A percentile compares a stretch with the other conserved stretches of the same genome.
Evolutionary conservation across 1,140 invertebrate genomes (phyloP).

Genomic region (Hyles vespertilio): DNA sequence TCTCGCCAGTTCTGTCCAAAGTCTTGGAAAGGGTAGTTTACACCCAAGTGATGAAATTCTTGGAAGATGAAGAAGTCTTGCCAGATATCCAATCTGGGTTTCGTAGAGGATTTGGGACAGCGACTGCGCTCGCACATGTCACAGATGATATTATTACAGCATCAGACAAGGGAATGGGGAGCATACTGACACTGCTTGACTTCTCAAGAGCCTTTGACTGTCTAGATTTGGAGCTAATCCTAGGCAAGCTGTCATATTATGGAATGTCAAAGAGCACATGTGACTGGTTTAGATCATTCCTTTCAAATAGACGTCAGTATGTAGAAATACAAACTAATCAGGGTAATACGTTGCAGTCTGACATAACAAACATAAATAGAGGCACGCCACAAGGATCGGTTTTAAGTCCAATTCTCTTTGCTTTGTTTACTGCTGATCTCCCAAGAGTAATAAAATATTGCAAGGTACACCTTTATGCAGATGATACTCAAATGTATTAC

Average conservation of each 20-base stretch:
- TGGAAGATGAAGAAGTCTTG: constrained; percentile 3
- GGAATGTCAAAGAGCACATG: constrained; percentile 4
- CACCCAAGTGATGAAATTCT: constrained; percentile 17
- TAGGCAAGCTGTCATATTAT: constrained; percentile 8
- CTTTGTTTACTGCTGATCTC: constrained; percentile 18
- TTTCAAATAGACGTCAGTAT: constrained; percentile 10
- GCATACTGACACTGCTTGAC: constrained; percentile 17
- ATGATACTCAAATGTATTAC: constrained; percentile 19
- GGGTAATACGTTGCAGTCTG: neutral
- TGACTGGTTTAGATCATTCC: constrained; percentile 14
- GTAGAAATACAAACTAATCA: constrained; percentile 3
- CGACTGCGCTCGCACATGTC: too few relatives aligned
- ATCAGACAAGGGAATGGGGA: neutral
- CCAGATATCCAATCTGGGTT: too few relatives aligned
- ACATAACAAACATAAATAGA: neutral
- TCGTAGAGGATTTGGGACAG: too few relatives aligned
- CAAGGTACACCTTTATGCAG: constrained; percentile 20
- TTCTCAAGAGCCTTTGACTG: constrained; percentile 34
- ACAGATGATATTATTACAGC: too few relatives aligned
- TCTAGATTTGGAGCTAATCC: constrained; percentile 9
- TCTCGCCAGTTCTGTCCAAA: constrained; percentile 6
- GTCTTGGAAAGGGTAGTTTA: constrained; percentile 6
- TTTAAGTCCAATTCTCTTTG: constrained; percentile 15
- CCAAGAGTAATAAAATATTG: constrained; percentile 10
- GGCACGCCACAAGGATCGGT: constrained; percentile 21